A percentile compares a stretch with the other conserved stretches of the same genome.
Evolutionary conservation across 2,888 invertebrate species (phyloP).

Genomic region (Elysia crispata): DNA sequence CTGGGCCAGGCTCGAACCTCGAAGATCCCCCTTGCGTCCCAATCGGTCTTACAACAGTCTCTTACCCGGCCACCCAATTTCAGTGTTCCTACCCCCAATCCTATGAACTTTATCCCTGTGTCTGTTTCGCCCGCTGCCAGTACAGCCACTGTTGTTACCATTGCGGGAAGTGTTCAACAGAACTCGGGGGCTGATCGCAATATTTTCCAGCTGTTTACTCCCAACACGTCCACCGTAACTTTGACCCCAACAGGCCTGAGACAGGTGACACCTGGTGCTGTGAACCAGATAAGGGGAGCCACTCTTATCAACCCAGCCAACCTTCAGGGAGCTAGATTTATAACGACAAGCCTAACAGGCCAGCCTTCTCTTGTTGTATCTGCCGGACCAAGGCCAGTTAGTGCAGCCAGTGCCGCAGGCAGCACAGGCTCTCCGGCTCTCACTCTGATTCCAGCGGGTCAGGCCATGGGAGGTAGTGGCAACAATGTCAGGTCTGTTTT

Average conservation of each 20-base stretch:
- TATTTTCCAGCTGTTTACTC: constrained; percentile 46
- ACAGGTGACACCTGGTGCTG: constrained; percentile 26
- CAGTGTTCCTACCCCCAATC: constrained; percentile 15
- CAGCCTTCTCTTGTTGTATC: constrained; percentile 53
- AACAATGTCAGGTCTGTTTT: constrained; percentile 42
- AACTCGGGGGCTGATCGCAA: constrained; percentile 42
- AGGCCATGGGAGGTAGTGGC: constrained; percentile 36
- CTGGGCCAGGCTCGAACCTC: constrained; percentile 45
- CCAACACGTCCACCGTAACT: constrained; percentile 40
- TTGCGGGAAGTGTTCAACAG: neutral
- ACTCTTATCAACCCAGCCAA: constrained; percentile 47
- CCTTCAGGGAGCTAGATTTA: constrained; percentile 52
- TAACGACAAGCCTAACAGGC: constrained; percentile 51
- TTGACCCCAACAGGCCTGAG: constrained; percentile 39
- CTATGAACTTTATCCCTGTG: neutral
- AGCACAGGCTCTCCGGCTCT: constrained; percentile 38
- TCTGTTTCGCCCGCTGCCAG: constrained; percentile 4
- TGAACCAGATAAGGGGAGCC: constrained; percentile 46
- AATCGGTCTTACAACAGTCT: constrained; percentile 38
- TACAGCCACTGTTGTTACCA: constrained; percentile 16
- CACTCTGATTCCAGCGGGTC: constrained; percentile 46
- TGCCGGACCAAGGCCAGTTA: constrained; percentile 49
- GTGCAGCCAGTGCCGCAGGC: constrained; percentile 24
- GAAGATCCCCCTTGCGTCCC: neutral
- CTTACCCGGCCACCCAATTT: constrained; percentile 12